Percentiles rank a stretch among this genome's conserved stretches.
These are phyloP conservation scores for Phoxinus dragarum DNA, from an alignment of 2,797 vertebrate species.

Conservation along the genomic window DNA sequence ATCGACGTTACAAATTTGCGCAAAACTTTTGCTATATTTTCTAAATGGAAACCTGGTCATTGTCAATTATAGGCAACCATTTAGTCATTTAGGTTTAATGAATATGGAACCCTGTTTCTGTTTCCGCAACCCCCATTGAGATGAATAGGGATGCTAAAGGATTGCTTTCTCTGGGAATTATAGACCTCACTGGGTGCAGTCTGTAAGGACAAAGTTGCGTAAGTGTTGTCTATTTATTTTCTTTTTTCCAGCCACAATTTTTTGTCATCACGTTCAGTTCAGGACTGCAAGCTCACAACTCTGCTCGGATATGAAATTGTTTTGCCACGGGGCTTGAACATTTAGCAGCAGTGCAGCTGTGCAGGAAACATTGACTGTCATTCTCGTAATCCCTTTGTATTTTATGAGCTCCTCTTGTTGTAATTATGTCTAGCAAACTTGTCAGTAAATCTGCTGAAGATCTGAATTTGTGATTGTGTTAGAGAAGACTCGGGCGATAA, in stretches of 20 bases:
- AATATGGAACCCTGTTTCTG: neutral
- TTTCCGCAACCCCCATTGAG: neutral
- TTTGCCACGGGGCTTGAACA: conserved; percentile 22
- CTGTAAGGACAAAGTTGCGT: conserved; percentile 5
- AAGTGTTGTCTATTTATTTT: conserved; percentile 3
- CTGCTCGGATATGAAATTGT: conserved; percentile 4
- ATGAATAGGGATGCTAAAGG: neutral
- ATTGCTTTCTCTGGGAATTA: conserved; percentile 3
- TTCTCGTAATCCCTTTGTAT: conserved; percentile 17
- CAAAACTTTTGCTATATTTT: no score
- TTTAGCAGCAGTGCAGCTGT: conserved; percentile 24
- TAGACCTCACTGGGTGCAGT: neutral
- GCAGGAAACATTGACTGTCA: conserved; percentile 21
- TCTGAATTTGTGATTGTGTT: conserved; percentile 12
- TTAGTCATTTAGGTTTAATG: neutral
- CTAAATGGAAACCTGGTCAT: no score
- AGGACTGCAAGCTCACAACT: conserved; percentile 18
- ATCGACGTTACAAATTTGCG: no score
- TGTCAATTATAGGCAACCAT: neutral
- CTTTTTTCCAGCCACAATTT: neutral
- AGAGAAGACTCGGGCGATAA: neutral
- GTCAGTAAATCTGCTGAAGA: conserved; percentile 29
- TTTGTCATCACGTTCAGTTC: conserved; percentile 37
- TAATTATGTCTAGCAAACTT: conserved; percentile 25
- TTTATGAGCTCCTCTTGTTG: conserved; percentile 31